Evolutionary conservation across 2,113 vertebrate genomes (phyloP).

Genomic region (Equus quagga): DNA sequence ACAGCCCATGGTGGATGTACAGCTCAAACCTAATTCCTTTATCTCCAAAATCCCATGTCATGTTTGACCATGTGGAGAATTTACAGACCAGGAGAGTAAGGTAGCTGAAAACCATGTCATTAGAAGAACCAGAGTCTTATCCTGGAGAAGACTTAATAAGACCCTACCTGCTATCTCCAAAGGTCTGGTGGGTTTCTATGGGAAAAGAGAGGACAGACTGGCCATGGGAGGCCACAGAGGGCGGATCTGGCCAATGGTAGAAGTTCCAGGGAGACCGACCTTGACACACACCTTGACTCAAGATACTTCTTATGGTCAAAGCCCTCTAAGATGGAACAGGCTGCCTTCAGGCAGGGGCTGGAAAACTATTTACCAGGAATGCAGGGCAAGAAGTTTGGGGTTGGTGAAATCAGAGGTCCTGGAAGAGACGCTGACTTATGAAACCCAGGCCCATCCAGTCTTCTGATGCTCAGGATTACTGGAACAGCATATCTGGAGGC

Average conservation of each 20-base stretch:
- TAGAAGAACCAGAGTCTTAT: not conserved
- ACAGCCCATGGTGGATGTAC: not conserved
- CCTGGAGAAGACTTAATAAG: not conserved
- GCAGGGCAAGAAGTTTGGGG: not conserved
- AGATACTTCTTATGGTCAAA: constrained; percentile 16
- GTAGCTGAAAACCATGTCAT: not conserved
- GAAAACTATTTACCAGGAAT: not conserved
- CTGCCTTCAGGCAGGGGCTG: not conserved
- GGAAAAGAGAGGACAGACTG: not conserved
- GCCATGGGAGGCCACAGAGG: not conserved
- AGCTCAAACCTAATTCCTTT: not conserved
- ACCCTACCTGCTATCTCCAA: not conserved
- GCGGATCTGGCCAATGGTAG: not conserved
- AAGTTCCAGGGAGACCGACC: not conserved
- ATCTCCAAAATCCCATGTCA: not conserved
- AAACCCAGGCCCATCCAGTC: not conserved
- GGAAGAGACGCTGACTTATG: not conserved
- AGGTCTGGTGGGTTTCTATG: not conserved
- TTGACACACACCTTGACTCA: not conserved
- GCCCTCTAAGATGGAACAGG: not conserved
- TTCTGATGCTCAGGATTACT: not conserved
- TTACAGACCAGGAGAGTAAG: not conserved
- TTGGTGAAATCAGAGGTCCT: not conserved
- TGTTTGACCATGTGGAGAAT: not conserved
- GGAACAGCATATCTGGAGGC: not conserved